A percentile compares a stretch with the other conserved stretches of the same genome.
These are phyloP conservation scores for Cirrhinus molitorella DNA, from an alignment of 2,797 vertebrate genomes.

Conservation along the genomic window DNA sequence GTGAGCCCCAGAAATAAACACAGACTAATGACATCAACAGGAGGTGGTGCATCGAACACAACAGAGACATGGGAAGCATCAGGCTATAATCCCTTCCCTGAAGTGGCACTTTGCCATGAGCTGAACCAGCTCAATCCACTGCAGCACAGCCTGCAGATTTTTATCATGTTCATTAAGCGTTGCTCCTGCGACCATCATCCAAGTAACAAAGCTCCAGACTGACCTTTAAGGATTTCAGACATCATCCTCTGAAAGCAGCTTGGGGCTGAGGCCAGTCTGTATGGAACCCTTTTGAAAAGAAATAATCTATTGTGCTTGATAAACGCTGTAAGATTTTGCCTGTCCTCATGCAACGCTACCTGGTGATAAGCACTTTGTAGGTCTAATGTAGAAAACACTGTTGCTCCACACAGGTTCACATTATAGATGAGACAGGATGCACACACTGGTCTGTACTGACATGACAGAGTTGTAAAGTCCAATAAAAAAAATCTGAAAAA, in stretches of 20 bases:
- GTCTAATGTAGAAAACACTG: neutral
- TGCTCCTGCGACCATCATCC: neutral
- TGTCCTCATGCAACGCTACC: neutral
- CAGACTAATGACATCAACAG: too few relatives aligned
- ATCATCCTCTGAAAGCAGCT: neutral
- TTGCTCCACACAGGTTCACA: neutral
- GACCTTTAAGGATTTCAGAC: neutral
- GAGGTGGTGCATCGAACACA: too few relatives aligned
- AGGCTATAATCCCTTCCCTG: neutral
- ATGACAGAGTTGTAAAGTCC: neutral
- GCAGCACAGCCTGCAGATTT: neutral
- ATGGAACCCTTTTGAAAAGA: neutral
- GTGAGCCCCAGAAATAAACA: too few relatives aligned
- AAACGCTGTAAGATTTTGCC: neutral
- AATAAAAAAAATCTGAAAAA: constrained; percentile 12
- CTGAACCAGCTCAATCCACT: neutral
- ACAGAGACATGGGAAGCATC: neutral
- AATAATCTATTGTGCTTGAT: neutral
- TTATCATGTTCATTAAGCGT: neutral
- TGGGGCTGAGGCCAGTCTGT: neutral
- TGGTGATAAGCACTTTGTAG: too few relatives aligned
- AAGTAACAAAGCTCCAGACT: neutral
- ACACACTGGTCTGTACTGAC: constrained; percentile 7
- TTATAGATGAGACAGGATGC: neutral
- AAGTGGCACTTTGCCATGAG: neutral